Evolutionary conservation across 2,113 vertebrate genomes (phyloP), one percentile per base, ranked within the genome.

Genomic region (Cacatua alba): DNA sequence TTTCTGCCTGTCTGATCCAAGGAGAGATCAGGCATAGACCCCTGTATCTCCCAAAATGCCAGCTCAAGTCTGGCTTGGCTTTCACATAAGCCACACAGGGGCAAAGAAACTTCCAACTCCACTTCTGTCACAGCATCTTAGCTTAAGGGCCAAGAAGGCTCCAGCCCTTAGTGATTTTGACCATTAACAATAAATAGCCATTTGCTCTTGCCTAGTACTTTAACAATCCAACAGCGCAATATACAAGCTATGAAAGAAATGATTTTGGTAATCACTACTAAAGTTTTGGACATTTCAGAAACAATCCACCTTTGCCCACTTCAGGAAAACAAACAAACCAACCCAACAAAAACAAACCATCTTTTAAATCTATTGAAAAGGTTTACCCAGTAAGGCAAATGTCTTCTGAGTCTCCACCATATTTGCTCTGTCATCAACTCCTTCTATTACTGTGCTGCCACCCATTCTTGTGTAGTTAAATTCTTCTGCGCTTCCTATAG

Each of bases 331-430:
- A 55, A n/a, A 43, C 13, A 17, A 60, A 60, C 55, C 6, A 57
- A n/a, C 57, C 21, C 57, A 35, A 24, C 20, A 23, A 59, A 24
- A 59, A 7, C 33, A 59, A 23, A 35, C 57, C 57, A 59, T 35
- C 1, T 4, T 35, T 35, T 35, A 24, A 43, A 37, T 25, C 14
- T 13, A 21, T 8, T 52, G 28, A 26, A 69, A 62, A 79, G 10
- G 14, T 92, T 97, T 97, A 99, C 99, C 99, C 82, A 99, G 95
- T 3, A 99, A 95, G 0, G 92, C 85, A 95, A 99, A 99, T 3
- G 99, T 99, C 95, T 97, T 98, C 79, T 91, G 98, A 11, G 99
- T 99, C 95, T 99, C 99, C 52, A 97, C 89, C 99, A 99, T 98
- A 91, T 98, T 98, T 10, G 97, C 98, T 87, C 83, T 95, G 97